phyloP scores from a whole-genome alignment of 2,888 invertebrate genomes.

The Phasia obesa region DNA sequence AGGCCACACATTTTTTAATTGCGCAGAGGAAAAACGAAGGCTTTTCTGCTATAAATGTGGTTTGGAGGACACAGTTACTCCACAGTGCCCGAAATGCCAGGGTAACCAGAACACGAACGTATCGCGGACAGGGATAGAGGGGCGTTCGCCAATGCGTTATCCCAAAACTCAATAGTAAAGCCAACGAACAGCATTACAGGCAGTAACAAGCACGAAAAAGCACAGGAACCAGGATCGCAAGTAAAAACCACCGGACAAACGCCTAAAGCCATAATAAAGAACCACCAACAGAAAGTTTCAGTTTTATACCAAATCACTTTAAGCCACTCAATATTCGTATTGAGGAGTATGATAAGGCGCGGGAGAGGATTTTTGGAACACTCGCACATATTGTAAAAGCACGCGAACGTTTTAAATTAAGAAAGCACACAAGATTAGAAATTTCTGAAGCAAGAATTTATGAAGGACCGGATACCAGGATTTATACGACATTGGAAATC shows the following conservation, averaged over 20 bases:
- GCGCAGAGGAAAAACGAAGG: not conserved
- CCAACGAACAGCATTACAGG: too few relatives aligned
- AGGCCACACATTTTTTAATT: constrained; percentile 2
- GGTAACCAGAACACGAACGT: constrained; percentile 4
- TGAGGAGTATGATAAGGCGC: not conserved
- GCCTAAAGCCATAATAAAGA: too few relatives aligned
- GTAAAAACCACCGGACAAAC: too few relatives aligned
- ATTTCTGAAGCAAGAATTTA: not conserved
- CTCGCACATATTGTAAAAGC: not conserved
- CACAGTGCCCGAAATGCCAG: not conserved
- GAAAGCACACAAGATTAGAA: not conserved
- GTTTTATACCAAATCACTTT: too few relatives aligned
- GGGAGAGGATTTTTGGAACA: not conserved
- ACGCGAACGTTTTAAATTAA: not conserved
- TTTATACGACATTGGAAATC: not conserved
- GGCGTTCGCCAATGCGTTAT: not conserved
- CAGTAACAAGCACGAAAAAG: too few relatives aligned
- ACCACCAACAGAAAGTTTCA: too few relatives aligned
- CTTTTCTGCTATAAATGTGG: constrained; percentile 19
- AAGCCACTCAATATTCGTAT: too few relatives aligned
- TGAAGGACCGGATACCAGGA: not conserved
- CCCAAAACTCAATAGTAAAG: not conserved
- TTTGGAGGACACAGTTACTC: not conserved
- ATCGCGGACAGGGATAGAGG: not conserved
- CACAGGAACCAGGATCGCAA: too few relatives aligned